Evolutionary conservation across 2,888 invertebrate genomes (phyloP), one percentile per base, ranked within the genome.

Genomic region (Digitonthophagus gazella): DNA sequence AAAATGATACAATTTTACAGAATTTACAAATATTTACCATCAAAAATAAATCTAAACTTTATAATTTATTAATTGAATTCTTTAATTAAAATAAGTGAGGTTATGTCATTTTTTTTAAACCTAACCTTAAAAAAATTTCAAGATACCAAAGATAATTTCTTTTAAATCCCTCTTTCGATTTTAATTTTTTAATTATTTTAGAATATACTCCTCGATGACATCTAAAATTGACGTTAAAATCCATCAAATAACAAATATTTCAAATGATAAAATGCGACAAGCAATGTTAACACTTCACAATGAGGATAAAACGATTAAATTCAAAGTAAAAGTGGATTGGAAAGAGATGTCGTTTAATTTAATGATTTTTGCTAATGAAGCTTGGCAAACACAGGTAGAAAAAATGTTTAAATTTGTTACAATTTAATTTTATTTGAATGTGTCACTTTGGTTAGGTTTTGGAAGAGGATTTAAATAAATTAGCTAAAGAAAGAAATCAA

Each of bases 401-500:
- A 14, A 4, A 19, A 28, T 63, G n/a, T n/a, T n/a, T n/a, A n/a
- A n/a, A 16, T 16, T 65, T 58, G 11, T 55, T 66, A 8, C 14
- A 14, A 57, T 64, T 56, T 18, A 58, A 1, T 67, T 44, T 15
- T 8, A n/a, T 16, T 28, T 20, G 57, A 28, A 54, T 15, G 2
- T 15, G 11, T 1, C 22, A 58, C 64, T 66, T 16, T 14, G 73
- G 72, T 16, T 66, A 77, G 77, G 67, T 74, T 16, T 64, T 71
- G 5, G 61, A 71, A 16, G 67, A 73, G 55, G 22, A 68, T 19
- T 15, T 77, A 18, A 67, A 71, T 65, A 61, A 66, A 57, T 68
- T 74, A 14, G 73, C 74, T 5, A 63, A 67, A 28, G 69, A 74
- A 65, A 71, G 73, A 63, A 70, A 74, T 8, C 58, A 72, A 20